Evolutionary conservation across 1,140 invertebrate species (phyloP), one percentile per base, ranked within the genome.

Genomic region (Trichoplusia ni): DNA sequence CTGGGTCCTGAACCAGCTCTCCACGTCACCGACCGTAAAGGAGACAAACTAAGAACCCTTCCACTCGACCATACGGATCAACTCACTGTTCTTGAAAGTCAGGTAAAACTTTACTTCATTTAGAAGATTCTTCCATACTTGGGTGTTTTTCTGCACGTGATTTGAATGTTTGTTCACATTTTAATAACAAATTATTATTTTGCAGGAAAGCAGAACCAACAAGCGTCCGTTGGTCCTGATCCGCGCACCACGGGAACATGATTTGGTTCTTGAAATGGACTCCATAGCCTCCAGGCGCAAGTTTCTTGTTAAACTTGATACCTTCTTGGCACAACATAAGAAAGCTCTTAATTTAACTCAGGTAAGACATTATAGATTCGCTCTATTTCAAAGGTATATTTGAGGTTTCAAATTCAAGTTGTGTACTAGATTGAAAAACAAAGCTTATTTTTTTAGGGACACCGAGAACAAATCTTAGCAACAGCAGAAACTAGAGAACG

Each of bases 401-500:
- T n/a, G n/a, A n/a, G n/a, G n/a, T n/a, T n/a, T n/a, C n/a, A n/a
- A 38, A n/a, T 56, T 56, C 14, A 37, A 56, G 1, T 21, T 56
- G 6, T 21, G n/a, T n/a, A 4, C 29, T n/a, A 11, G 3, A 37
- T 37, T 37, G 7, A 40, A 63, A 40, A 5, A 18, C n/a, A 11
- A 29, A n/a, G 2, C 6, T 27, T 4, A 49, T 31, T 27, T 29
- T 64, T 60, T 3, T 46, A 91, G 88, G 83, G 87, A 58, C 92
- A 92, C 68, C 92, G 97, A 46, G 98, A 99, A 70, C 93, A 97
- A 38, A 97, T 99, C 92, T 86, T 99, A 42, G 94, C 96, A 13
- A 96, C 97, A 77, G 98, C 98, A 6, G 98, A 99, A 90, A 99
- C 98, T 0, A 96, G 98, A 77, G 97, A 99, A 79, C 93, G 99